Evolutionary conservation across 2,797 vertebrate species (phyloP), one percentile per base, ranked within the genome.

Genomic region (Galagoides demidoff): DNA sequence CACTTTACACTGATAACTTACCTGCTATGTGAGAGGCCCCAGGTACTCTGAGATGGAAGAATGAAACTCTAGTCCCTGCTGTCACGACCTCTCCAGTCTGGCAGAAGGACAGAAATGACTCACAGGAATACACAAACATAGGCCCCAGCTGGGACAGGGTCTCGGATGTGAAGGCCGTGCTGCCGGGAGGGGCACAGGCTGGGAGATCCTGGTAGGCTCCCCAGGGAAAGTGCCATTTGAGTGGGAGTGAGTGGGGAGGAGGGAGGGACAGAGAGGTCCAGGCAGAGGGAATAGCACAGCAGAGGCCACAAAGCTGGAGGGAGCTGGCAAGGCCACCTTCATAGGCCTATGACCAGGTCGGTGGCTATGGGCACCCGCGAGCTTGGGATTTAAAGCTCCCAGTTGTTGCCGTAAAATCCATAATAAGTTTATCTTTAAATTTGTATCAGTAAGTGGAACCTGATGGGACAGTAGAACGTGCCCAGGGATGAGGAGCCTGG

Each of bases 331-430:
- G 29, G 29, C 29, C 12, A 14, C 52, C 49, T 23, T 11, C 39
- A 3, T 0, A 29, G 1, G 7, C 1, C 27, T 9, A 17, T 7
- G 31, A 25, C 27, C 8, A 1, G 43, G 31, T 43, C 1, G 7
- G 5, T 11, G 0, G 0, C 73, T 43, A 63, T 43, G 64, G n/a
- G 45, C 27, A n/a, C 20, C 49, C 23, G 4, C 2, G 0, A 0
- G 3, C 52, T 57, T 27, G 20, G 57, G 10, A 4, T 27, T 61
- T 77, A 66, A 61, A 59, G 6, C 37, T 49, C 55, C 64, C 5
- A 2, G 22, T 4, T 27, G 70, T 71, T 45, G 49, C n/a, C 59
- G 22, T 55, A 52, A 88, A 92, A 81, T 90, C 6, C 22, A 7
- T 25, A 34, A 31, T 8, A 25, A 63, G 66, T 68, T 76, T 45